These are phyloP conservation scores for Chaetorhynchus papuensis DNA, from an alignment of 2,113 vertebrate species.

Conservation along the genomic window DNA sequence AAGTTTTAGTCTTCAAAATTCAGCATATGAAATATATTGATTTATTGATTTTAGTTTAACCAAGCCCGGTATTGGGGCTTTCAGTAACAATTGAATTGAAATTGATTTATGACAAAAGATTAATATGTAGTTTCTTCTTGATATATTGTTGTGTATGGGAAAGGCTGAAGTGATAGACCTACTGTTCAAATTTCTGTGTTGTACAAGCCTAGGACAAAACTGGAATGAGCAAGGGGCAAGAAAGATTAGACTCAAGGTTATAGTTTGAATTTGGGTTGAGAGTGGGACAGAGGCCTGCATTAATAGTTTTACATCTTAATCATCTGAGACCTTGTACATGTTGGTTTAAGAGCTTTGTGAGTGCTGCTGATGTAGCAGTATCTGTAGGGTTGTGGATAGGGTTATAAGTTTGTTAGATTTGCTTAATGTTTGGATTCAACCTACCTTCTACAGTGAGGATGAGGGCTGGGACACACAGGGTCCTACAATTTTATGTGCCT, in stretches of 20 bases:
- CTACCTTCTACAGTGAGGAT: background rate
- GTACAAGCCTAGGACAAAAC: background rate
- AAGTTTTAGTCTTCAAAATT: background rate
- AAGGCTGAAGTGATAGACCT: background rate
- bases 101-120: background rate
- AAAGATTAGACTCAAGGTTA: background rate
- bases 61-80: background rate
- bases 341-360: background rate
- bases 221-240: background rate
- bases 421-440: background rate
- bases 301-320: background rate
- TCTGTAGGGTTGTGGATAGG: background rate
- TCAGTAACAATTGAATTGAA: background rate
- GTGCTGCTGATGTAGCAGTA: background rate
- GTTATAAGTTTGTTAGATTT: background rate
- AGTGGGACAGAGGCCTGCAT: background rate
- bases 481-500: background rate
- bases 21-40: background rate
- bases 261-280: background rate
- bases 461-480: background rate
- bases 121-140: background rate
- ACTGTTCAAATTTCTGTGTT: background rate
- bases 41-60: background rate
- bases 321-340: background rate
- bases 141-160: background rate